Evolutionary conservation across 1,140 invertebrate species (phyloP).

Genomic region (Bombus impatiens): DNA sequence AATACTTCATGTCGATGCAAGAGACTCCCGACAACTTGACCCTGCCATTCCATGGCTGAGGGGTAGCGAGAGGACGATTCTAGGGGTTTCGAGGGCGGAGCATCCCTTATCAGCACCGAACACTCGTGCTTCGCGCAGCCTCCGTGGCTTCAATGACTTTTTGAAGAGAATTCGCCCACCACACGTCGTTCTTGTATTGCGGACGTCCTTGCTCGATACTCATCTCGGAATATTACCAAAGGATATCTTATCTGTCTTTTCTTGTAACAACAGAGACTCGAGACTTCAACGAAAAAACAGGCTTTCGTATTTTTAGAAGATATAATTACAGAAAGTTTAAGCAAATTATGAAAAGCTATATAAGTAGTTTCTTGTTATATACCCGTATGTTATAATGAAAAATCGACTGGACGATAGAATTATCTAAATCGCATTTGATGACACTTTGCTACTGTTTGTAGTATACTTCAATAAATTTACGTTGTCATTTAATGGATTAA

Average conservation of each 20-base stretch:
- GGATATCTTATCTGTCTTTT: constrained; percentile 6
- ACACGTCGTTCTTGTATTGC: constrained; percentile 34
- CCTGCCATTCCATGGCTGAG: constrained; percentile 54
- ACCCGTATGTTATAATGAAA: neutral
- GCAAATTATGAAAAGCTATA: neutral
- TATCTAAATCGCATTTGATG: neutral
- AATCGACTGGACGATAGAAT: neutral
- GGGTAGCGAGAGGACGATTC: constrained; percentile 36
- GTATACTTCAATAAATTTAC: neutral
- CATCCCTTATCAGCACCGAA: constrained; percentile 75
- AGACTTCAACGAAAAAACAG: neutral
- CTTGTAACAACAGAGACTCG: neutral
- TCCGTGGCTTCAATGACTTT: constrained; percentile 53
- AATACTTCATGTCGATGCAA: constrained; percentile 67
- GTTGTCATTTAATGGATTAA: neutral
- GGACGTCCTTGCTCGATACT: constrained; percentile 47
- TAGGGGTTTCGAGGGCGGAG: constrained; percentile 64
- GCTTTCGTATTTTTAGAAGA: neutral
- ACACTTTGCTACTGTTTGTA: neutral
- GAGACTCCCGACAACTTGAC: constrained; percentile 66
- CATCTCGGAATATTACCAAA: constrained; percentile 52
- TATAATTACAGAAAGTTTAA: neutral
- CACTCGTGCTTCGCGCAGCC: constrained; percentile 71
- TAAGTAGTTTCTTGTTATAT: neutral
- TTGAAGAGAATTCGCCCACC: constrained; percentile 29